Evolutionary conservation across 2,888 invertebrate genomes (phyloP), one percentile per base, ranked within the genome.

Genomic region (Aromia moschata): DNA sequence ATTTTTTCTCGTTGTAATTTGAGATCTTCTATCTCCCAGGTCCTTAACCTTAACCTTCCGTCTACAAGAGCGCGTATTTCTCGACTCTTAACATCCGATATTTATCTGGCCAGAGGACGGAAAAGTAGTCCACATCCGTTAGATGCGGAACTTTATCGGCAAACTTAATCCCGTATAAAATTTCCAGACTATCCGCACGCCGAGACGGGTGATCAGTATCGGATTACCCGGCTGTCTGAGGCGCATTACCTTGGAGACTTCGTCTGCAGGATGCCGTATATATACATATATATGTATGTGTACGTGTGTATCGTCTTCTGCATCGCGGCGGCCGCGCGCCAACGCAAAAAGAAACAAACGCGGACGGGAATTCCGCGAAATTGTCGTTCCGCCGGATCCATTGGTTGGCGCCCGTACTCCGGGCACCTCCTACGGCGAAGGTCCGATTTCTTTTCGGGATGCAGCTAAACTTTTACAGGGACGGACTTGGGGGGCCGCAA

Each of bases 321-420:
- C 15, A 11, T 31, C 30, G 16, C 7, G 16, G 52, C 30, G 16
- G 36, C 9, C 55, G 33, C 40, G 54, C 25, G n/a, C n/a, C n/a
- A n/a, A 18, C 15, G 25, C 31, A 54, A 57, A 57, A 55, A 58
- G 47, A 58, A 60, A 60, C 46, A 58, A 61, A 60, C 20, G 47
- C 31, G 11, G 46, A 56, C 20, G 52, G 37, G 31, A 18, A 56
- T 46, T 44, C 58, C 45, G 56, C 52, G 45, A 64, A 59, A 57
- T 37, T 56, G 57, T 52, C 46, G 44, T 45, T 51, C 60, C 47
- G 52, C 44, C 65, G 61, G 69, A 69, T 64, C 64, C 68, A 72
- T 72, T 72, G 72, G 72, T 70, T 64, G 72, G 69, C 61, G 63
- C 62, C 64, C 64, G 67, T 53, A 63, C 56, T 60, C 56, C 58